Evolutionary conservation across 2,797 vertebrate genomes (phyloP), one percentile per base, ranked within the genome.

Genomic region (Mastacembelus armatus): DNA sequence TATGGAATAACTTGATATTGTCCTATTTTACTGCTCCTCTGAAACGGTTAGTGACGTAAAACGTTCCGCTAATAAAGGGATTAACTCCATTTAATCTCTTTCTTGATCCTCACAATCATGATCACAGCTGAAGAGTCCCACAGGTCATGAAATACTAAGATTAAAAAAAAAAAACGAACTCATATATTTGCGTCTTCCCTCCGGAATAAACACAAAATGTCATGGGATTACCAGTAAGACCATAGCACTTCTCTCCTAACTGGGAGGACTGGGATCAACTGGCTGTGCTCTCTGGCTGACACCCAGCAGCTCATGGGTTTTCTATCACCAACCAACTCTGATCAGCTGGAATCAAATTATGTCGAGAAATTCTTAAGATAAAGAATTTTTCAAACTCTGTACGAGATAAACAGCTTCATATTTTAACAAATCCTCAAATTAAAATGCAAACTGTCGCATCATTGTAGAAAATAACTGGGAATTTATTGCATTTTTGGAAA

Each of bases 211-310:
- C n/a, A n/a, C n/a, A n/a, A n/a, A n/a, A n/a, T n/a, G n/a, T n/a
- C n/a, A n/a, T n/a, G n/a, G n/a, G n/a, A n/a, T n/a, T n/a, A n/a
- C n/a, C n/a, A n/a, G n/a, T n/a, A n/a, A n/a, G n/a, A n/a, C 55
- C 56, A 49, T 51, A 33, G 44, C 59, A 27, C 33, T 29, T 42
- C 18, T 38, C 24, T 27, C 24, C 47, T 19, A 10, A 67, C 72
- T 74, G 74, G 74, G 75, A 74, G 68, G 56, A 59, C 72, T 81
- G 82, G 67, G 85, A 84, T 75, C 71, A 74, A 68, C 66, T 78
- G 83, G 76, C 74, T 85, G 85, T 60, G 61, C 73, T 69, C 66
- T 44, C 73, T 90, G 91, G 89, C 81, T 83, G 44, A 56, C 67
- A 44, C 83, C 87, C 91, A 91, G 77, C 62, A 48, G 61, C 79